These are phyloP conservation scores for Miichthys miiuy DNA, from an alignment of 2,797 vertebrate genomes.

Conservation along the genomic window DNA sequence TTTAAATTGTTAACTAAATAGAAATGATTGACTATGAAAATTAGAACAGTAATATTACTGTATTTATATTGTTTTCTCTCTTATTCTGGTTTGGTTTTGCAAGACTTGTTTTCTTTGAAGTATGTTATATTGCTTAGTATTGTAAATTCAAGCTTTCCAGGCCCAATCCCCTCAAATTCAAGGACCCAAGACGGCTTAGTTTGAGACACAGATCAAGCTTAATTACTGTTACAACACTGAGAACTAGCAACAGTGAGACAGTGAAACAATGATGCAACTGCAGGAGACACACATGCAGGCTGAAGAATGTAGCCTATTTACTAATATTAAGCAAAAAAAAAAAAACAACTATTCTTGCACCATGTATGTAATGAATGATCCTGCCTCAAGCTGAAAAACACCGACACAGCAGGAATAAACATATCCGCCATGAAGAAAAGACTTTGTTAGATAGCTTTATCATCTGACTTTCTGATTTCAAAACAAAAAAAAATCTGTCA, in stretches of 20 bases:
- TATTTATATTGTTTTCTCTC: neutral
- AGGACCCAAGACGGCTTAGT: too few species aligned
- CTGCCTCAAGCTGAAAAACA: neutral
- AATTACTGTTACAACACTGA: too few species aligned
- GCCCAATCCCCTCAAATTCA: too few species aligned
- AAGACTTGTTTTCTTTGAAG: constrained; percentile 15
- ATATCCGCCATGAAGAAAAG: neutral
- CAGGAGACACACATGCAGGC: too few species aligned
- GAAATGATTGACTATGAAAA: constrained; percentile 12
- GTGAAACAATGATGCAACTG: too few species aligned
- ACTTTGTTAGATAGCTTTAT: neutral
- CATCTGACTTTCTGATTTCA: neutral
- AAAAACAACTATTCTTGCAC: too few species aligned
- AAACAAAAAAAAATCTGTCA: neutral
- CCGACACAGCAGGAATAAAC: neutral
- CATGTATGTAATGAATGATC: too few species aligned
- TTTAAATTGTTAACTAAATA: constrained; percentile 26
- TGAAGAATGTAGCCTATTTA: too few species aligned
- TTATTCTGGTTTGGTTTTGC: constrained; percentile 14
- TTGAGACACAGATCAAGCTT: too few species aligned
- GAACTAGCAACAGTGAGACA: too few species aligned
- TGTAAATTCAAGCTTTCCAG: too few species aligned
- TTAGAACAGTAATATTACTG: neutral
- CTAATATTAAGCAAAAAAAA: too few species aligned
- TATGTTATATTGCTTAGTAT: constrained; percentile 15